Percentiles rank a stretch among this genome's conserved stretches.
Evolutionary conservation across 2,888 invertebrate species (phyloP).

Genomic region (Neoitamus cyanurus): DNA sequence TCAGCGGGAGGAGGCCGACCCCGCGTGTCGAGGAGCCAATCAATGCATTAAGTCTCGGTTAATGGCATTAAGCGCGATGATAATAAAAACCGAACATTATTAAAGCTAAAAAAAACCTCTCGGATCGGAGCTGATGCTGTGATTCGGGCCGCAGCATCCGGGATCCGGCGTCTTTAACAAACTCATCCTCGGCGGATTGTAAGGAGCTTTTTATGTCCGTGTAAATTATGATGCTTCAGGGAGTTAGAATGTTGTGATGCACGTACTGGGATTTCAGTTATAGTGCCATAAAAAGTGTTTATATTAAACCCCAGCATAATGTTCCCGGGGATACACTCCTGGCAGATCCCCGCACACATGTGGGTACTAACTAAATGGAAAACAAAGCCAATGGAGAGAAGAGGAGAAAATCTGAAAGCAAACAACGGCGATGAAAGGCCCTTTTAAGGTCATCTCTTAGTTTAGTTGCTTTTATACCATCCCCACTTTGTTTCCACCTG

Average conservation of each 20-base stretch:
- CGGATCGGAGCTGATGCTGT: background rate
- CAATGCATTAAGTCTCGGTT: conserved; percentile 34
- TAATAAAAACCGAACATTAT: conserved; percentile 50
- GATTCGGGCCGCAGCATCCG: conserved; percentile 4
- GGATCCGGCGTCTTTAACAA: conserved; percentile 13
- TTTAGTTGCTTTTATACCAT: conserved; percentile 45
- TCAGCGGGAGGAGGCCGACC: background rate
- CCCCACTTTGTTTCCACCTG: conserved; percentile 49
- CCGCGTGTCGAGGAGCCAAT: conserved; percentile 12
- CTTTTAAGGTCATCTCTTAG: conserved; percentile 51
- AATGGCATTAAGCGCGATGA: conserved; percentile 38
- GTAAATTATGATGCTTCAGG: conserved; percentile 52
- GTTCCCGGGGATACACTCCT: conserved; percentile 13
- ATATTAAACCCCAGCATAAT: conserved; percentile 50
- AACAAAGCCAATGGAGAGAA: conserved; percentile 34
- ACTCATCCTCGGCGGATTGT: conserved; percentile 41
- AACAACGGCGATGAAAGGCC: conserved; percentile 50
- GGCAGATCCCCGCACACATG: conserved; percentile 5
- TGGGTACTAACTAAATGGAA: conserved; percentile 30
- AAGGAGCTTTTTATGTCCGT: conserved; percentile 46
- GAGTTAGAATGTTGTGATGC: conserved; percentile 49
- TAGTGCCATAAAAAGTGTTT: conserved; percentile 52
- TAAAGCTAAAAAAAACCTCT: conserved; percentile 46
- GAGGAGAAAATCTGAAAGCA: conserved; percentile 38
- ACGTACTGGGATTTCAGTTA: conserved; percentile 51